Conservation (phyloP, 2,797 vertebrate species). For the Sciurus carolinensis region DNA sequence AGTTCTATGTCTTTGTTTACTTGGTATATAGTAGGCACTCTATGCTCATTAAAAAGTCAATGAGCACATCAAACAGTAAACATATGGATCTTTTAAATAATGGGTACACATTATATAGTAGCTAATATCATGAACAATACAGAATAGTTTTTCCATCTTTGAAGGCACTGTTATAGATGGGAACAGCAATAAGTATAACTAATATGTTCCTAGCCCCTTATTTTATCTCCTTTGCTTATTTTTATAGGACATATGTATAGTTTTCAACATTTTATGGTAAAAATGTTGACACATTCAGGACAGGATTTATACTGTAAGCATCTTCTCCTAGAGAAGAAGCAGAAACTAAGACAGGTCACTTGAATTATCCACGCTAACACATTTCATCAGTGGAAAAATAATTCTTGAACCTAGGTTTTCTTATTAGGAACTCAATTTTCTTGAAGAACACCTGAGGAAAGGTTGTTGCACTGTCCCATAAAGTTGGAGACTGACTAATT, state of each 20-base stretch:
- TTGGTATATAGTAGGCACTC: not conserved
- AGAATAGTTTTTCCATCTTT: not conserved
- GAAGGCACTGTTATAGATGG: not conserved
- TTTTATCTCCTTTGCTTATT: not conserved
- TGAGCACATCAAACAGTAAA: not conserved
- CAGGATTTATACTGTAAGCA: not conserved
- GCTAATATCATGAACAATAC: not conserved
- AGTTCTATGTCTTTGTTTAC: not conserved
- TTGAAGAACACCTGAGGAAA: not conserved
- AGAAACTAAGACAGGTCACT: not conserved
- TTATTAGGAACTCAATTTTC: not conserved
- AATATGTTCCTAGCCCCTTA: not conserved
- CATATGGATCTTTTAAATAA: not conserved
- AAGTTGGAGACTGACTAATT: not conserved
- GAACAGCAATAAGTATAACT: not conserved
- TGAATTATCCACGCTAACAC: not conserved
- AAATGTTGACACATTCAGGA: not conserved
- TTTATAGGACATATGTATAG: not conserved
- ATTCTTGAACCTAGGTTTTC: slow-evolving; percentile 9
- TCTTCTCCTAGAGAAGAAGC: slow-evolving; percentile 9
- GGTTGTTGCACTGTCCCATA: not conserved
- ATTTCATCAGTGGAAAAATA: slow-evolving; percentile 23
- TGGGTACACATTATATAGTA: not conserved
- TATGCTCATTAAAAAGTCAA: not conserved
- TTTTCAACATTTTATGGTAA: not conserved